These are phyloP conservation scores for Laspeyria flexula DNA, from an alignment of 2,888 invertebrate species.

Conservation along the genomic window DNA sequence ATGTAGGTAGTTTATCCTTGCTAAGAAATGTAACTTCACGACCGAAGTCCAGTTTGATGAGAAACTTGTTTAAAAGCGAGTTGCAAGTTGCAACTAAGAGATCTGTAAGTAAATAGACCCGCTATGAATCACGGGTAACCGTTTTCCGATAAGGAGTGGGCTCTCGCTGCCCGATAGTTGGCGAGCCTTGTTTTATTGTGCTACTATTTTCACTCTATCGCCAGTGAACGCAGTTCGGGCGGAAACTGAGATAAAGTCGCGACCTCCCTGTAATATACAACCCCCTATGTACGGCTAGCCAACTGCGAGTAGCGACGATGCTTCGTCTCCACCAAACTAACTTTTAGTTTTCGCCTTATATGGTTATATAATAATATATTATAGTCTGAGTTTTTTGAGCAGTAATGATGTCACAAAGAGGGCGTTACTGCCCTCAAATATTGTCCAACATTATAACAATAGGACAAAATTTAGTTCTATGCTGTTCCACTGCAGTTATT, in stretches of 20 bases:
- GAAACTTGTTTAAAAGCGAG: slow-evolving; percentile 20
- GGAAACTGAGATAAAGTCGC: slow-evolving; percentile 83
- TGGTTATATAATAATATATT: no score
- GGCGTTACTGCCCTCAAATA: no score
- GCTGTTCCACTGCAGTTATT: no score
- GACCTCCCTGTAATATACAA: slow-evolving; percentile 74
- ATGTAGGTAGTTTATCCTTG: no score
- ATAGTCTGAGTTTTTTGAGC: no score
- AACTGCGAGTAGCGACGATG: slow-evolving; percentile 1
- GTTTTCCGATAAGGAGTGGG: slow-evolving; percentile 62
- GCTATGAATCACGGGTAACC: slow-evolving; percentile 80
- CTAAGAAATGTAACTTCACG: not conserved
- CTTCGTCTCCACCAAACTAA: not conserved
- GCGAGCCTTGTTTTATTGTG: slow-evolving; percentile 79
- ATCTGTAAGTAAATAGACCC: slow-evolving; percentile 70
- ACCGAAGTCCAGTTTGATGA: slow-evolving; percentile 8
- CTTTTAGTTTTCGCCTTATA: not conserved
- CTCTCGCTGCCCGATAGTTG: slow-evolving; percentile 64
- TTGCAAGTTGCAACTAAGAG: slow-evolving; percentile 54
- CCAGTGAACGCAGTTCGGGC: slow-evolving; percentile 74
- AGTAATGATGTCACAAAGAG: no score
- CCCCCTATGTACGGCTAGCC: slow-evolving; percentile 40
- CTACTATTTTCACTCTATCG: slow-evolving; percentile 82
- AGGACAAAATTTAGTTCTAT: no score
- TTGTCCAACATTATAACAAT: no score